Base-by-base conservation (phyloP, 2,888 invertebrate species). In the Tiliacea citrago region DNA sequence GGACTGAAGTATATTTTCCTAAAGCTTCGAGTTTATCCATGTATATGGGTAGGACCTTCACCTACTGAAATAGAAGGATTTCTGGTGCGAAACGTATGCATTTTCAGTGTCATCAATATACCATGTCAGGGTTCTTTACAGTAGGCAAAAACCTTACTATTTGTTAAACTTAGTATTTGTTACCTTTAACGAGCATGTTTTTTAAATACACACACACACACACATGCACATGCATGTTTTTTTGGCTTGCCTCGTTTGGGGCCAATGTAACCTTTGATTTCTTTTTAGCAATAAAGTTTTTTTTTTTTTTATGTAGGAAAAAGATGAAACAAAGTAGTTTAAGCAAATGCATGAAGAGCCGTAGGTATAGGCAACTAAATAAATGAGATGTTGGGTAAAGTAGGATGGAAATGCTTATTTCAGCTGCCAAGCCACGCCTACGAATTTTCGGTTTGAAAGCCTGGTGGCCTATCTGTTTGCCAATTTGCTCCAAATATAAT, bases 11-110 rank as follows among this genome's bases (percentile, higher is more conserved):
- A 21, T 47, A 42, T 58, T 58, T 67, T 47, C 49, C 45, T 67
- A 45, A 12, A 68, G 42, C 55, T 72, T 55, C 29, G 13, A 75
- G 57, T 63, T 58, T 75, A 69, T 75, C 69, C 45, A 79, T 67
- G 49, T 73, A 51, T 29, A 29, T 65, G 60, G 69, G 62, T n/a
- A 35, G 47, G 60, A 12, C 85, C 85, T 86, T 85, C 67, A 86
- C 86, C 87, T 82, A 84, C 81, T 86, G 71, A 79, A 63, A 67
- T 49, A 39, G n/a, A 76, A 82, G 72, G 66, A 65, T 76, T 77
- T 83, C 55, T 70, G 53, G 79, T 77, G 77, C 65, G 39, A 67
- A 65, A 77, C 66, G 73, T 58, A 79, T 67, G 47, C 57, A 47
- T 75, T 69, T 70, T 74, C 76, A 73, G 65, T 68, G 75, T 42